Percentiles rank a stretch among this genome's conserved stretches.
phyloP scores from a whole-genome alignment of 2,888 invertebrate species.

The Andrena bicolor region DNA sequence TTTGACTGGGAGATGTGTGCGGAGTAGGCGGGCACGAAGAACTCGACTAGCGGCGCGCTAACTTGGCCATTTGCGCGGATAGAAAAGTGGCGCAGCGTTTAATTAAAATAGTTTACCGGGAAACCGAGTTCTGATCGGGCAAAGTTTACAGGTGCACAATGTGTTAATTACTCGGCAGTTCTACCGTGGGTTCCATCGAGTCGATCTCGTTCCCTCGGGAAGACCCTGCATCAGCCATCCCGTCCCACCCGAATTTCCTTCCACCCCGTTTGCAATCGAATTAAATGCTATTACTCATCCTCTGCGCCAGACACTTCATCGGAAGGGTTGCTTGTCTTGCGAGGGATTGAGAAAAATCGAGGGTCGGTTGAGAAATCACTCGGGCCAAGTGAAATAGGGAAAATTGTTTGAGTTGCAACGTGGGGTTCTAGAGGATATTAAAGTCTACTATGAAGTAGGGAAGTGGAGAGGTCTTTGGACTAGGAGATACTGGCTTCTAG shows the following conservation, averaged over 20 bases:
- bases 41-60: not conserved
- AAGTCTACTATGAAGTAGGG: too few relatives aligned
- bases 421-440: too few relatives aligned
- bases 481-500: too few relatives aligned
- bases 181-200: conserved; percentile 1
- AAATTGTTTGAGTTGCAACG: too few relatives aligned
- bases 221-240: not conserved
- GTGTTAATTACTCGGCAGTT: conserved; percentile 9
- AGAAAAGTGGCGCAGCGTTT: conserved; percentile 2
- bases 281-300: conserved; percentile 2
- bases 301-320: not conserved
- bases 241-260: not conserved
- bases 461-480: too few relatives aligned
- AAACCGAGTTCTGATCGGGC: conserved; percentile 6
- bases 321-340: not conserved
- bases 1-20: not conserved
- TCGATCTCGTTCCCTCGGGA: conserved; percentile 16
- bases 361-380: not conserved
- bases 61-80: conserved; percentile 6
- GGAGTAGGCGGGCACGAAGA: not conserved
- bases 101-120: conserved; percentile 20
- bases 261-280: not conserved
- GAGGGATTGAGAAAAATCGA: not conserved
- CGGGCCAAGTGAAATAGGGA: too few relatives aligned
- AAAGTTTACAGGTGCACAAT: conserved; percentile 18